Evolutionary conservation across 2,113 vertebrate genomes (phyloP).

Genomic region (Psettodes erumei): DNA sequence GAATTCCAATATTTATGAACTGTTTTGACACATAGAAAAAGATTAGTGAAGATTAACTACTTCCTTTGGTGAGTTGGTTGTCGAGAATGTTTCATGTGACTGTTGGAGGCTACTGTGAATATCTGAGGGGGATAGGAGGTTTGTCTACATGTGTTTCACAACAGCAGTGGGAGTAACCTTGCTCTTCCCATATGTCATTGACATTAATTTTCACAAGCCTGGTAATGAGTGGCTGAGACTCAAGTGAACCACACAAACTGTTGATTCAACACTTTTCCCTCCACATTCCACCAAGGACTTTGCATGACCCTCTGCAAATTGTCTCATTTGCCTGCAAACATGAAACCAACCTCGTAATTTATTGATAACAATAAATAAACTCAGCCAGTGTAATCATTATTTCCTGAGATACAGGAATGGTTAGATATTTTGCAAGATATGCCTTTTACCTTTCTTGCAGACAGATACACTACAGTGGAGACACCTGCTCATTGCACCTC

Average conservation of each 20-base stretch:
- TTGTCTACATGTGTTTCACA: constrained; percentile 37
- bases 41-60: neutral
- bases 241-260: constrained; percentile 1
- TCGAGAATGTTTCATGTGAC: neutral
- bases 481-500: neutral
- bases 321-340: constrained; percentile 2
- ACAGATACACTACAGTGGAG: neutral
- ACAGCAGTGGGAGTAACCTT: constrained; percentile 54
- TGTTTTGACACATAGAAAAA: neutral
- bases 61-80: neutral
- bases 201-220: constrained; percentile 39
- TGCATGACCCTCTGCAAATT: neutral
- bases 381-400: too few species aligned
- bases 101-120: neutral
- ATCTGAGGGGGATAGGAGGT: constrained; percentile 31
- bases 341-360: neutral
- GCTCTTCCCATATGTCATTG: constrained; percentile 61
- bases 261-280: constrained; percentile 23
- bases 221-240: constrained; percentile 1
- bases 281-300: constrained; percentile 9
- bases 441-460: neutral
- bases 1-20: too few species aligned
- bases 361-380: neutral
- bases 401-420: neutral
- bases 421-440: neutral